Conservation (phyloP, 2,888 invertebrate genomes). For the Ptychoptera contaminata region DNA sequence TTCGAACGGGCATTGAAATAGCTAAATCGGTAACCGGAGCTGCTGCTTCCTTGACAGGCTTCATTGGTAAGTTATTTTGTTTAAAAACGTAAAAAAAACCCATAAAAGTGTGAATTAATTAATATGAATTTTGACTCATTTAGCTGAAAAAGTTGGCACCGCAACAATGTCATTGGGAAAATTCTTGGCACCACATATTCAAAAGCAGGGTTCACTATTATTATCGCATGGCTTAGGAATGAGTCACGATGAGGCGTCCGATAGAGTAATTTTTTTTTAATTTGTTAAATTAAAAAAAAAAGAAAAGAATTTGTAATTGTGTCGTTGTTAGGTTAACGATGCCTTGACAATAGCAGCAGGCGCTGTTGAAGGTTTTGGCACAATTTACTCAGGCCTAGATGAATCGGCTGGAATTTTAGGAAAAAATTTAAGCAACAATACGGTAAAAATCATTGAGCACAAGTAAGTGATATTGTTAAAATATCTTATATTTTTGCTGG, state of each 20-base stretch:
- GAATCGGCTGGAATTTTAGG: slow-evolving; percentile 51
- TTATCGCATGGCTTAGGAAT: slow-evolving; percentile 39
- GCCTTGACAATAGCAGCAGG: slow-evolving; percentile 51
- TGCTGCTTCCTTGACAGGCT: slow-evolving; percentile 53
- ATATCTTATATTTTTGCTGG: background rate
- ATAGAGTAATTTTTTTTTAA: slow-evolving; percentile 33
- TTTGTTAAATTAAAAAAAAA: background rate
- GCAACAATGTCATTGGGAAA: slow-evolving; percentile 51
- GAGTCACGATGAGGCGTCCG: slow-evolving; percentile 35
- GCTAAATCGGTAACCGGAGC: slow-evolving; percentile 49
- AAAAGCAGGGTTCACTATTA: slow-evolving; percentile 42
- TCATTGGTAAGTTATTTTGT: slow-evolving; percentile 14
- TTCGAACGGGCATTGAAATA: slow-evolving; percentile 41
- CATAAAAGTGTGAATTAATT: background rate
- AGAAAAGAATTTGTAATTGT: too few species aligned
- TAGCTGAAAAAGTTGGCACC: slow-evolving; percentile 41
- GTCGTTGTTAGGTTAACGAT: slow-evolving; percentile 27
- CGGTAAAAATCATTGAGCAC: slow-evolving; percentile 55
- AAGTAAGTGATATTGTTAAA: slow-evolving; percentile 39
- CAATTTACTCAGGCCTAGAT: slow-evolving; percentile 55
- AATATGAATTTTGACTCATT: background rate
- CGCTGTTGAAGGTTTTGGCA: slow-evolving; percentile 53
- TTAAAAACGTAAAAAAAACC: background rate
- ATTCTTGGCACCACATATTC: slow-evolving; percentile 50
- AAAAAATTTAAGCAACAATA: slow-evolving; percentile 47